These are phyloP conservation scores for Picus viridis DNA, from an alignment of 2,797 vertebrate species.

Conservation along the genomic window DNA sequence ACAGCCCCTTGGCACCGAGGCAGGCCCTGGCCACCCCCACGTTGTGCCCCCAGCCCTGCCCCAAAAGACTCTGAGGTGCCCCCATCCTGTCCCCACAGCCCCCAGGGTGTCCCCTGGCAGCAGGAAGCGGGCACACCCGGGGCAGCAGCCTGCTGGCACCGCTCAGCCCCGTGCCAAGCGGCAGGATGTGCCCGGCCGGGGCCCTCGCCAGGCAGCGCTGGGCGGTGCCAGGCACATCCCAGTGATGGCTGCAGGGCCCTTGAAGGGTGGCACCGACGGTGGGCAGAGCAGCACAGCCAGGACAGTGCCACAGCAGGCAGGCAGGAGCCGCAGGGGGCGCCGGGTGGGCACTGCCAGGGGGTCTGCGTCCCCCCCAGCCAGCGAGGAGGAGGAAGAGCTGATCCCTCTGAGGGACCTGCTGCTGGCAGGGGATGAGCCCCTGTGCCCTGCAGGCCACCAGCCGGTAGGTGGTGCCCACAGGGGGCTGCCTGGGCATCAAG, in stretches of 20 bases:
- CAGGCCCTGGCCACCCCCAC: not conserved
- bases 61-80: too few relatives aligned
- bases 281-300: fast-evolving
- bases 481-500: fast-evolving
- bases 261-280: fast-evolving
- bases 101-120: not conserved
- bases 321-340: not conserved
- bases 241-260: fast-evolving
- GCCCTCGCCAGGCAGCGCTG: fast-evolving
- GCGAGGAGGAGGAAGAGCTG: not conserved
- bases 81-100: not conserved
- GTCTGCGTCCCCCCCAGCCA: not conserved
- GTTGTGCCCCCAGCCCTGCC: not conserved
- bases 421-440: not conserved
- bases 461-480: not conserved
- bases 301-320: fast-evolving
- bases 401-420: not conserved
- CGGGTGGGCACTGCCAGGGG: fast-evolving
- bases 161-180: not conserved
- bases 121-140: not conserved
- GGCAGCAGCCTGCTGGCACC: not conserved
- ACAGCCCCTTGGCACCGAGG: too few relatives aligned
- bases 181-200: fast-evolving
- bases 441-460: fast-evolving
- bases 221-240: fast-evolving